phyloP scores from a whole-genome alignment of 2,888 invertebrate genomes.

The Cryptocephalus primarius region DNA sequence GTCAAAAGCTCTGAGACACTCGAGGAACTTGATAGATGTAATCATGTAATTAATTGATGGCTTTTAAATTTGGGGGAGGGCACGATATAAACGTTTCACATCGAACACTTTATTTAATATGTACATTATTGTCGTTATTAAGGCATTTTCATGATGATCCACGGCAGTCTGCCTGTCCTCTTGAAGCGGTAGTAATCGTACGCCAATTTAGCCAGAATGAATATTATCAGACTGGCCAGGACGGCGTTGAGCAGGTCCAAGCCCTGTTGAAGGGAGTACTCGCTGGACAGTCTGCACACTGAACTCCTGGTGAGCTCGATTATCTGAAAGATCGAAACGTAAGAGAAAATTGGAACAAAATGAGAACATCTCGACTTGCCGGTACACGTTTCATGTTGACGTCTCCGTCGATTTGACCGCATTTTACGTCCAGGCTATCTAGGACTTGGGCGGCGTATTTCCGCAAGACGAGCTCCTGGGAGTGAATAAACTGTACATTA shows the following conservation, averaged over 20 bases:
- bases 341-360: not conserved
- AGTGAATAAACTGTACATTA: slow-evolving; percentile 1
- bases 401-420: slow-evolving; percentile 51
- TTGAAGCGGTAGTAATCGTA: slow-evolving; percentile 78
- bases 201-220: slow-evolving; percentile 62
- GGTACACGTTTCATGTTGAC: slow-evolving; percentile 46
- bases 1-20: no score
- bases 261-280: slow-evolving; percentile 49
- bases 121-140: slow-evolving; percentile 23
- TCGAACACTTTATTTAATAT: not conserved
- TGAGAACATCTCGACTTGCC: slow-evolving; percentile 35
- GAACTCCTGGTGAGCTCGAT: slow-evolving; percentile 55
- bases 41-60: no score
- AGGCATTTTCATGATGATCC: slow-evolving; percentile 73
- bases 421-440: slow-evolving; percentile 60
- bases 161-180: slow-evolving; percentile 67
- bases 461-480: slow-evolving; percentile 41
- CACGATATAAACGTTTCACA: no score
- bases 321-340: slow-evolving; percentile 43
- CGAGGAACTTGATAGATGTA: no score
- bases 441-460: slow-evolving; percentile 60
- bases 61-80: no score
- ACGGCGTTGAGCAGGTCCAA: slow-evolving; percentile 64
- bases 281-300: slow-evolving; percentile 49
- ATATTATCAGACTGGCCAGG: slow-evolving; percentile 53